Evolutionary conservation across 2,113 vertebrate genomes (phyloP).

Genomic region (Myiozetetes cayanensis): DNA sequence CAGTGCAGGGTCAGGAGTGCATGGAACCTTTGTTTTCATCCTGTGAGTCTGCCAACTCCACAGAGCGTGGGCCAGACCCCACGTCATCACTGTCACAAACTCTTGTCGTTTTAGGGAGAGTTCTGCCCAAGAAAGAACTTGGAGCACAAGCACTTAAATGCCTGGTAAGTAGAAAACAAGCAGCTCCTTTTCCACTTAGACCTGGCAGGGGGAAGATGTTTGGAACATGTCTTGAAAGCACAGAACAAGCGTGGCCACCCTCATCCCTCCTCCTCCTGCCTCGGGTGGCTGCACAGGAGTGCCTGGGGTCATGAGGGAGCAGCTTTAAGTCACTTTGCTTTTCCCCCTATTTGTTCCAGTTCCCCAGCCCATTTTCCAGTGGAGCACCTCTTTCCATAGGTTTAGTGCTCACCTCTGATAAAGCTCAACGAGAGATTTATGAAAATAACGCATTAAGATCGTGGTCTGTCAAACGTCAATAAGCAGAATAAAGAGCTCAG

Average conservation of each 20-base stretch:
- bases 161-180: not conserved
- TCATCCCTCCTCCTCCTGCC: not conserved
- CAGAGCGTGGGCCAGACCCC: not conserved
- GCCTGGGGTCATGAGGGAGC: not conserved
- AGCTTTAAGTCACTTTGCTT: not conserved
- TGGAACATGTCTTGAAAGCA: not conserved
- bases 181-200: not conserved
- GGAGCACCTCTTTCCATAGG: not conserved
- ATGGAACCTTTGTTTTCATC: not conserved
- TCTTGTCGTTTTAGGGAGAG: fast-evolving
- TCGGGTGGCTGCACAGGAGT: not conserved
- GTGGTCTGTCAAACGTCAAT: constrained; percentile 50
- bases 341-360: not conserved
- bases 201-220: not conserved
- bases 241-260: not conserved
- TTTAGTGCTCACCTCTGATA: not conserved
- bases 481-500: constrained; percentile 42
- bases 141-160: not conserved
- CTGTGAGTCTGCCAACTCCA: not conserved
- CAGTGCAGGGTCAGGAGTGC: not conserved
- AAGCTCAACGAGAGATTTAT: constrained; percentile 14
- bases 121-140: not conserved
- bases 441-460: not conserved
- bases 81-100: fast-evolving
- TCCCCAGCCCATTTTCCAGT: not conserved